Evolutionary conservation across 2,113 vertebrate genomes (phyloP).

Genomic region (Sakesphorus luctuosus): DNA sequence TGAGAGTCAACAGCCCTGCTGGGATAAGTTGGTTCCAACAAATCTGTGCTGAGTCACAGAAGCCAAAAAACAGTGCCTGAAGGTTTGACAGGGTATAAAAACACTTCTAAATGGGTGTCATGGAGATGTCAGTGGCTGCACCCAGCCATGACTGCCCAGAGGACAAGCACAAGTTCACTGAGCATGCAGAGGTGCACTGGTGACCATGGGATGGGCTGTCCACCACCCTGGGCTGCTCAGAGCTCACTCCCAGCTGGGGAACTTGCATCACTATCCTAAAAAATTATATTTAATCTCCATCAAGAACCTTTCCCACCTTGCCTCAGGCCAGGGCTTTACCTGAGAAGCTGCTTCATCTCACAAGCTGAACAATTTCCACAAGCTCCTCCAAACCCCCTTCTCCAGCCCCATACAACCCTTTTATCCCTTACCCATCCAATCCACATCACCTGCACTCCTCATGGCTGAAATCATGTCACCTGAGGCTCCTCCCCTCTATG

Average conservation of each 20-base stretch:
- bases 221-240: not conserved
- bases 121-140: not conserved
- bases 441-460: not conserved
- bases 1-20: not conserved
- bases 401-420: fast-evolving
- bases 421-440: not conserved
- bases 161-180: fast-evolving
- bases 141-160: not conserved
- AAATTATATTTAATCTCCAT: not conserved
- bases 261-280: not conserved
- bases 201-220: fast-evolving
- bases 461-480: fast-evolving
- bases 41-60: not conserved
- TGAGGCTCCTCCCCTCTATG: not conserved
- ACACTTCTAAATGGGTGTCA: fast-evolving
- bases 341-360: not conserved
- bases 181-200: fast-evolving
- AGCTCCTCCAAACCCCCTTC: fast-evolving
- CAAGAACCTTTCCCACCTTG: fast-evolving
- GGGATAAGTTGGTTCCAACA: not conserved
- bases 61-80: not conserved
- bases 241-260: not conserved
- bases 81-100: not conserved
- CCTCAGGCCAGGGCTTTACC: not conserved
- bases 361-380: fast-evolving